Evolutionary conservation across 2,113 vertebrate genomes (phyloP), one percentile per base, ranked within the genome.

Genomic region (Pygoscelis antarcticus): DNA sequence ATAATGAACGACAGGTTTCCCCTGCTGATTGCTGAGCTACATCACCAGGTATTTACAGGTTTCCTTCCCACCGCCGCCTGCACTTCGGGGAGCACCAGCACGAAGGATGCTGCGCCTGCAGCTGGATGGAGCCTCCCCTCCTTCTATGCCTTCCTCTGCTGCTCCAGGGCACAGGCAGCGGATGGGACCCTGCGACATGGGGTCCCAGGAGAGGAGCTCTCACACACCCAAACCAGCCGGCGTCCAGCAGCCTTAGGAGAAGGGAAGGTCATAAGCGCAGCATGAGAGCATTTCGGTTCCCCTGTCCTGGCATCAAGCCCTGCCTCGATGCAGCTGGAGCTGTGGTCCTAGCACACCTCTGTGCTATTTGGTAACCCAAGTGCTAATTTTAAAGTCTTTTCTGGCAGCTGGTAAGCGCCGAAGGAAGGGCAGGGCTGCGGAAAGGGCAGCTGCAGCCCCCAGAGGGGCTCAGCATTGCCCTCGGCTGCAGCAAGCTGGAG

Each of bases 141-240:
- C 15, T 62, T 21, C 71, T 23, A 4, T 5, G 5, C 71, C 52
- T 80, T 23, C 38, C 42, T 36, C 34, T 0, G 21, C 82, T 44
- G 51, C 72, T 58, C 30, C 49, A 26, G 72, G 49, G 9, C 36
- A 27, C 0, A 0, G 26, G 20, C 36, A 81, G 25, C 0, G 1
- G 27, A 7, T 36, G 42, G 30, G 21, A 71, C 10, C 7, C 83
- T 46, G 19, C 1, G 2, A 0, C 0, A 4, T 16, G 54, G 57
- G 30, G 15, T 47, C 10, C 23, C 8, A 6, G 47, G 70, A 77
- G 44, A 46, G 25, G 22, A 77, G 42, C 32, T 60, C 38, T 15
- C 22, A 26, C 25, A 9, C 9, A 15, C 46, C 36, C n/a, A 23
- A 44, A 66, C 11, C 71, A 40, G 26, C 26, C 0, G 0, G 18